Conservation (phyloP, 2,888 invertebrate genomes). For the Teleogryllus oceanicus region DNA sequence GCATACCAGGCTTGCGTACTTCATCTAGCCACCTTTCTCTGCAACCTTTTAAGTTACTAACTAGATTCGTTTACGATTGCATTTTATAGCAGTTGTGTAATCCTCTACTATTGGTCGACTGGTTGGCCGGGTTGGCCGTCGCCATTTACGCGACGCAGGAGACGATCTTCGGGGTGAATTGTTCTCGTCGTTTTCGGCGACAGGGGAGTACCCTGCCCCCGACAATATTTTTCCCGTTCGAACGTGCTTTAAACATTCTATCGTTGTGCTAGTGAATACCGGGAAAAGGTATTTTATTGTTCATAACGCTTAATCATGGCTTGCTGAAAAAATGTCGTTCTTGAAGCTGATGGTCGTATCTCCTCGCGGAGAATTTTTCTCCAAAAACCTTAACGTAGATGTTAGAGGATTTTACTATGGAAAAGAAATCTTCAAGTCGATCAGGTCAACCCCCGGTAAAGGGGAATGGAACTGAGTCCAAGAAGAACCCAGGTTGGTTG, state of each 20-base stretch:
- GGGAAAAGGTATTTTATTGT: constrained; percentile 32
- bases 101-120: background rate
- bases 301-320: constrained; percentile 56
- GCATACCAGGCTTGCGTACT: no score
- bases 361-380: constrained; percentile 68
- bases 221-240: constrained; percentile 50
- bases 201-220: constrained; percentile 51
- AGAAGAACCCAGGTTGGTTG: constrained; percentile 66
- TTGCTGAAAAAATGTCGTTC: constrained; percentile 74
- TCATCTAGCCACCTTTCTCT: no score
- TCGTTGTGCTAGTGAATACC: constrained; percentile 23
- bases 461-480: constrained; percentile 68
- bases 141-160: constrained; percentile 72
- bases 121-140: constrained; percentile 49
- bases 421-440: constrained; percentile 68
- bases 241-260: constrained; percentile 26
- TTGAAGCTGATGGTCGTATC: constrained; percentile 64
- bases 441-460: constrained; percentile 66
- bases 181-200: constrained; percentile 41
- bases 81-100: no score
- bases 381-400: constrained; percentile 53
- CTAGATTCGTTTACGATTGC: no score
- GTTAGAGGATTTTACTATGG: constrained; percentile 65
- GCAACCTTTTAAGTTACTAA: no score
- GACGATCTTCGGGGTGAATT: constrained; percentile 48